Evolutionary conservation across 2,888 invertebrate species (phyloP), one percentile per base, ranked within the genome.

Genomic region (Liposcelis brunnea): DNA sequence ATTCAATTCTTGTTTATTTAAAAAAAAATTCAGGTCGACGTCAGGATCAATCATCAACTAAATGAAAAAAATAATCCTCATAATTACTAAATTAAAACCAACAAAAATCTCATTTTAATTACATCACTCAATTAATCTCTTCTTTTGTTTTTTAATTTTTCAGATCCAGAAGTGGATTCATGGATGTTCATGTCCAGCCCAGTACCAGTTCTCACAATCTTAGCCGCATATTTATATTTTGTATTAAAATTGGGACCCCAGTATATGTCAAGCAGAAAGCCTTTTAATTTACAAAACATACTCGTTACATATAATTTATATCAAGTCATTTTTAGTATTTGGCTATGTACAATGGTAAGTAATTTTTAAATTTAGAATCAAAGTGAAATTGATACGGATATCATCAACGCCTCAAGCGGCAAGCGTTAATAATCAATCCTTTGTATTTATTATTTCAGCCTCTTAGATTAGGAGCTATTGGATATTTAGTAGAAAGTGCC

Each of bases 271-370:
- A 56, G 66, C 50, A 55, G 71, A 31, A 60, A 67, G 48, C 67
- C 73, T 1, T 61, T 65, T 49, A 60, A 70, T 44, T 57, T 74
- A 26, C 59, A 66, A 34, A 58, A 59, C 18, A 49, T 70, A 6
- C 50, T 56, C 46, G 43, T 55, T 21, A 18, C 49, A 8, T 94
- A 93, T 63, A 94, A 94, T 58, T 72, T 80, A n/a, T 76, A 80
- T 46, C 91, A 93, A 72, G 89, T 93, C 4, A 38, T 82, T 11
- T 80, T 89, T 64, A 91, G 89, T 55, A 61, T 77, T 11, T 90
- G 75, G 69, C 67, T 90, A 53, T 69, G 72, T 49, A 58, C 66
- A 16, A 63, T 70, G 59, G 74, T 61, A 56, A 61, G 55, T 43
- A 21, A 8, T 18, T 31, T n/a, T 14, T 34, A 35, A 43, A 10